Conservation (phyloP, 1,140 invertebrate species). For the Caerostris darwini region DNA sequence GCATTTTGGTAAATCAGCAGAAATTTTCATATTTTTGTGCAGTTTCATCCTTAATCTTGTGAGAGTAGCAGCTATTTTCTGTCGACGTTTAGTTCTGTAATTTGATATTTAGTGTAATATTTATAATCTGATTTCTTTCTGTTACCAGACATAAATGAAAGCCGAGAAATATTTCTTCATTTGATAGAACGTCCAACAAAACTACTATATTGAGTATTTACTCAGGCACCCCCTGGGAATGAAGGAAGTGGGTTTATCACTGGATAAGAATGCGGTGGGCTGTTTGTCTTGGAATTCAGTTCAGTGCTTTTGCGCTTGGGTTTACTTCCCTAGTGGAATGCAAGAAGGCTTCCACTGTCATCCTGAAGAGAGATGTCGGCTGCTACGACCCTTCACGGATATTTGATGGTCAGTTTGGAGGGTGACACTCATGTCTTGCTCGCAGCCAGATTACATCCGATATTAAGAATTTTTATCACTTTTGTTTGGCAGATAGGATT, state of each 20-base stretch:
- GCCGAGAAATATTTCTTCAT: too few relatives aligned
- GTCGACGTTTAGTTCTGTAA: too few relatives aligned
- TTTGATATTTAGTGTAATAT: too few relatives aligned
- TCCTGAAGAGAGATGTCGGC: too few relatives aligned
- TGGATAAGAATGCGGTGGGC: background rate
- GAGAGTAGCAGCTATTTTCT: too few relatives aligned
- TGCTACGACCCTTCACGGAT: background rate
- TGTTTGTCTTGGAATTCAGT: background rate
- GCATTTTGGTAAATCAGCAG: too few relatives aligned
- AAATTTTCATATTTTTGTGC: too few relatives aligned
- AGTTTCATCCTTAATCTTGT: too few relatives aligned
- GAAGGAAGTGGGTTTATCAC: background rate
- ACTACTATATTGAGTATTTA: background rate
- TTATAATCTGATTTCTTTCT: too few relatives aligned
- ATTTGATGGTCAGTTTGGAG: background rate
- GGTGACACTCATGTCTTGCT: background rate
- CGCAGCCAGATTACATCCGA: background rate
- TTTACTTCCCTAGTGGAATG: background rate
- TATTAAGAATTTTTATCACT: background rate
- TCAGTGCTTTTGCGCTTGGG: background rate
- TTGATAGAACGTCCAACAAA: background rate
- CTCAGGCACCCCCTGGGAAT: background rate
- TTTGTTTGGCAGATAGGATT: background rate
- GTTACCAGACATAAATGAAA: too few relatives aligned
- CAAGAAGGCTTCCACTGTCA: background rate